Percentiles rank a stretch among this genome's conserved stretches.
phyloP scores from a whole-genome alignment of 2,888 invertebrate genomes.

The Bombylius major region DNA sequence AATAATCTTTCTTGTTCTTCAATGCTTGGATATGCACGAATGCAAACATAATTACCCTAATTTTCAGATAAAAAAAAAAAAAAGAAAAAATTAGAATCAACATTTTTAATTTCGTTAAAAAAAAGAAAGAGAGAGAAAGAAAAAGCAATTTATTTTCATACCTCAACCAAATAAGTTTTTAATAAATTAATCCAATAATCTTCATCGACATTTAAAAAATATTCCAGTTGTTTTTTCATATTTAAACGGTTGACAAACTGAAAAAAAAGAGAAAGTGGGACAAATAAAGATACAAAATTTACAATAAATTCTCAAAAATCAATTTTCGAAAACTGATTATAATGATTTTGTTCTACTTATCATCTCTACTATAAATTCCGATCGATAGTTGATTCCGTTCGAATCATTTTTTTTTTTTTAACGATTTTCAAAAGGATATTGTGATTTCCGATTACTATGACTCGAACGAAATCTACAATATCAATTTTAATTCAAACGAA shows the following conservation, averaged over 20 bases:
- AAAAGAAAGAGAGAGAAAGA: not conserved
- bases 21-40: conserved; percentile 46
- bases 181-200: conserved; percentile 63
- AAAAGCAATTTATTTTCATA: conserved; percentile 1
- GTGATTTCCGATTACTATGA: too few species aligned
- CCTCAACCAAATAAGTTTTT: conserved; percentile 40
- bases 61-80: too few species aligned
- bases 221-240: conserved; percentile 46
- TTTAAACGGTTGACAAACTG: conserved; percentile 58
- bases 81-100: too few species aligned
- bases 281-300: not conserved
- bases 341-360: too few species aligned
- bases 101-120: not conserved
- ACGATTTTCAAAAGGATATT: too few species aligned
- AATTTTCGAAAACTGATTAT: too few species aligned
- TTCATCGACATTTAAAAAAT: conserved; percentile 46
- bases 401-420: too few species aligned
- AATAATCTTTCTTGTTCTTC: conserved; percentile 53
- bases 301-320: too few species aligned
- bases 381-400: too few species aligned
- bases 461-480: too few species aligned
- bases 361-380: too few species aligned
- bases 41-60: conserved; percentile 10
- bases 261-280: not conserved
- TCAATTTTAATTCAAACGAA: too few species aligned